phyloP scores from a whole-genome alignment of 2,113 vertebrate genomes.

The Propithecus coquereli region DNA sequence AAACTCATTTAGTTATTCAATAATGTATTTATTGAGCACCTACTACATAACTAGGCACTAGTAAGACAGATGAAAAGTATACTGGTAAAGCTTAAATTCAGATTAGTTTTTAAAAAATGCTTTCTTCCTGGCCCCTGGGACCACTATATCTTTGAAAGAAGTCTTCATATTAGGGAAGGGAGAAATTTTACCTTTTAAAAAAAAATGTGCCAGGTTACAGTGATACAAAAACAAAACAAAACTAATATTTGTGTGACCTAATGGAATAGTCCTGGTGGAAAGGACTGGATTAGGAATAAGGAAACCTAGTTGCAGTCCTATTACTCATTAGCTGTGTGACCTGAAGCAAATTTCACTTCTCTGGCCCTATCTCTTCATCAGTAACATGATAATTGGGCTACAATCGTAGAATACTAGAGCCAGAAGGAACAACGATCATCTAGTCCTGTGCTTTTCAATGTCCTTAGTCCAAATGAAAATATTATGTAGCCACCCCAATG shows the following conservation, averaged over 20 bases:
- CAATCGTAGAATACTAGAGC: background rate
- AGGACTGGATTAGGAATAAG: background rate
- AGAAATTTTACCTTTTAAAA: background rate
- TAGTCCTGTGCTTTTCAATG: background rate
- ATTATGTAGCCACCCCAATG: background rate
- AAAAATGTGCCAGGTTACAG: conserved; percentile 18
- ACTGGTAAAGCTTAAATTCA: conserved; percentile 48
- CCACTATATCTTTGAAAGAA: conserved; percentile 36
- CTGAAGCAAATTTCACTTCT: background rate
- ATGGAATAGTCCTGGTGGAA: background rate
- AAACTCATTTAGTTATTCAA: conserved; percentile 20
- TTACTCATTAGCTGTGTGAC: background rate
- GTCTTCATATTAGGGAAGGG: background rate
- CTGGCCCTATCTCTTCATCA: background rate
- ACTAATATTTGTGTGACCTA: conserved; percentile 6
- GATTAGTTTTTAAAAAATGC: conserved; percentile 19
- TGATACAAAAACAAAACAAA: background rate
- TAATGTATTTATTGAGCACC: conserved; percentile 56
- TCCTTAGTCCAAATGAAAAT: conserved; percentile 8
- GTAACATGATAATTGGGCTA: background rate
- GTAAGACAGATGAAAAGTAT: conserved; percentile 52
- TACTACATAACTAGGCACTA: conserved; percentile 53
- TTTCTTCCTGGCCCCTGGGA: background rate
- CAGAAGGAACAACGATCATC: background rate
- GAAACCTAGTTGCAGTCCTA: background rate